Evolutionary conservation across 1,140 invertebrate genomes (phyloP).

Genomic region (Drosophila kanapiae): DNA sequence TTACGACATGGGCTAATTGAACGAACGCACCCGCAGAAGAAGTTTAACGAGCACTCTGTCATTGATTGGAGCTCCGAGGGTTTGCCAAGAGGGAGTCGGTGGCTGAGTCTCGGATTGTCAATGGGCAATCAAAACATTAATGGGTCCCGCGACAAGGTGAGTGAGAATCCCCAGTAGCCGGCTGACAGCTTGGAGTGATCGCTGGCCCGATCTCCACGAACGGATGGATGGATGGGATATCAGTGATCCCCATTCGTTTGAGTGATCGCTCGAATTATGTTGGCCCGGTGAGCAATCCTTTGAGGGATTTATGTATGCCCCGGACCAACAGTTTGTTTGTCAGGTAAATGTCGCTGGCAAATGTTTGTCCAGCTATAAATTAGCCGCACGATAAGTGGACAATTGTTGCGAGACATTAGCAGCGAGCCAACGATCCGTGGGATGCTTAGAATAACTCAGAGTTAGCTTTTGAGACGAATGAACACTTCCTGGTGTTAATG

Average conservation of each 20-base stretch:
- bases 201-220: not conserved
- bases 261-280: constrained; percentile 27
- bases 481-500: constrained; percentile 40
- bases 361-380: constrained; percentile 51
- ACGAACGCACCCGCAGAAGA: constrained; percentile 61
- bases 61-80: constrained; percentile 52
- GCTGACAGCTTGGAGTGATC: constrained; percentile 37
- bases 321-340: constrained; percentile 38
- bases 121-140: constrained; percentile 56
- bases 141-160: constrained; percentile 42
- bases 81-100: constrained; percentile 46
- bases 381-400: constrained; percentile 68
- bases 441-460: constrained; percentile 34
- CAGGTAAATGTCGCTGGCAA: constrained; percentile 44
- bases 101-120: constrained; percentile 28
- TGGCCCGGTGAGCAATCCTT: constrained; percentile 21
- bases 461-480: constrained; percentile 18
- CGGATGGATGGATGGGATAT: constrained; percentile 19
- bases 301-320: constrained; percentile 40
- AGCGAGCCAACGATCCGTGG: constrained; percentile 32
- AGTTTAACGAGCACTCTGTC: constrained; percentile 63
- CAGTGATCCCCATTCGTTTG: constrained; percentile 26
- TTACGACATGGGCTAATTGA: constrained; percentile 81
- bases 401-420: constrained; percentile 57
- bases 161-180: constrained; percentile 42